Percentiles rank a stretch among this genome's conserved stretches.
Evolutionary conservation across 2,113 vertebrate species (phyloP).

Genomic region (Centropus bengalensis): DNA sequence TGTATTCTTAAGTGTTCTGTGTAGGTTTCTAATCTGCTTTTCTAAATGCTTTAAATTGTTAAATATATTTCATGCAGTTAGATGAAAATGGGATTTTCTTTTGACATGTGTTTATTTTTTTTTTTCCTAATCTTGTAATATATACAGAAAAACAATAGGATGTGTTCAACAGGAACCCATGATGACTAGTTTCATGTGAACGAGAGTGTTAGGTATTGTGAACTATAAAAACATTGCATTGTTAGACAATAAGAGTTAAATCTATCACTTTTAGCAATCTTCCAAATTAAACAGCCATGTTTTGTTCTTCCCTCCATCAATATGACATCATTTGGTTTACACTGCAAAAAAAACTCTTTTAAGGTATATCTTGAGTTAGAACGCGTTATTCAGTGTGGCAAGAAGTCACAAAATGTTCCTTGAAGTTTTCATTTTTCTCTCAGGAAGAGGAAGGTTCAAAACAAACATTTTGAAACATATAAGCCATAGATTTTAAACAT

Average conservation of each 20-base stretch:
- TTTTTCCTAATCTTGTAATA: not conserved
- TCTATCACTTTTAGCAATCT: constrained; percentile 70
- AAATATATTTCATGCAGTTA: not conserved
- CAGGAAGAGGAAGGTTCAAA: constrained; percentile 30
- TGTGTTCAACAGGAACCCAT: constrained; percentile 25
- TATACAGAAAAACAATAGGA: not conserved
- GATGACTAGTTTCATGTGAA: not conserved
- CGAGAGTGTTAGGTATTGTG: constrained; percentile 67
- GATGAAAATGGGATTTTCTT: constrained; percentile 1
- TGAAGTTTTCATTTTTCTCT: constrained; percentile 52
- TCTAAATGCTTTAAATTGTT: not conserved
- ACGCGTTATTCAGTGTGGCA: not conserved
- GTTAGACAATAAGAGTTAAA: constrained; percentile 47
- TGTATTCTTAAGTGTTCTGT: not conserved
- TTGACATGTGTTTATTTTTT: not conserved
- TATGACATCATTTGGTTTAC: constrained; percentile 77
- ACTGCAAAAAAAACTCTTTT: not conserved
- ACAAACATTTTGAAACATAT: constrained; percentile 32
- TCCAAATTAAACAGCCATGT: constrained; percentile 71
- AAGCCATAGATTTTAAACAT: not conserved
- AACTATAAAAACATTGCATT: constrained; percentile 54
- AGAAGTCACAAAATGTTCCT: constrained; percentile 42
- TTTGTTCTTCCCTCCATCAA: constrained; percentile 45
- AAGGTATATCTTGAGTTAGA: constrained; percentile 13
- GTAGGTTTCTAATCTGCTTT: not conserved